Evolutionary conservation across 2,113 vertebrate genomes (phyloP), one percentile per base, ranked within the genome.

Genomic region (Sinocyclocheilus anophthalmus): DNA sequence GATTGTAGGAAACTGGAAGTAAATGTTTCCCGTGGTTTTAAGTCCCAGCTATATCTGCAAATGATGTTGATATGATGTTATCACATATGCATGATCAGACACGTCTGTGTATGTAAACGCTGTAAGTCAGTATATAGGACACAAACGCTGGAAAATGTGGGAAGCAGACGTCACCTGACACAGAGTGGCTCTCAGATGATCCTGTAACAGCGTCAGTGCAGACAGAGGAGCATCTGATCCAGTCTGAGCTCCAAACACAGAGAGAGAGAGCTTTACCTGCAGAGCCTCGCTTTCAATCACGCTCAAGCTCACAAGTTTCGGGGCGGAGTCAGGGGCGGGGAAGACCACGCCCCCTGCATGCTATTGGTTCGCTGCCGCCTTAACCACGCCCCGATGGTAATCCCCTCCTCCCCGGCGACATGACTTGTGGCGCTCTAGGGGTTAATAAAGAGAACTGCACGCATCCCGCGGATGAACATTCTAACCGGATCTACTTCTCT

Each of bases 231-330:
- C 45, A 45, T 42, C 22, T 48, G n/a, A 69, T 42, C 42, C 11
- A 5, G 39, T 14, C 16, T 26, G 12, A 24, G 42, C 73, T 50
- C 13, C 2, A 10, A 16, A 9, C 3, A 2, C 45, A n/a, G 59
- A 76, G 30, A 24, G 48, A 16, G 1, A 39, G 48, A 16, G 45
- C 24, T 22, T 20, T 26, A 87, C 86, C 86, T 81, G 69, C 11
- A 8, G 6, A 33, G 14, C 63, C 45, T n/a, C 59, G 18, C 83
- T 69, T 67, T 85, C 67, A 76, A 45, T 72, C 33, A n/a, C 30
- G 30, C 30, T 33, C 18, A 42, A 18, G 0, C 8, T 48, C 39
- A 48, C 75, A 57, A 55, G 75, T 6, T 63, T 73, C 76, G 14
- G 45, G 84, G 75, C 42, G 37, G 69, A 24, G n/a, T 0, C n/a